Percentiles rank a stretch among this genome's conserved stretches.
Conservation (phyloP, 2,113 vertebrate genomes). For the Tamias sibiricus region DNA sequence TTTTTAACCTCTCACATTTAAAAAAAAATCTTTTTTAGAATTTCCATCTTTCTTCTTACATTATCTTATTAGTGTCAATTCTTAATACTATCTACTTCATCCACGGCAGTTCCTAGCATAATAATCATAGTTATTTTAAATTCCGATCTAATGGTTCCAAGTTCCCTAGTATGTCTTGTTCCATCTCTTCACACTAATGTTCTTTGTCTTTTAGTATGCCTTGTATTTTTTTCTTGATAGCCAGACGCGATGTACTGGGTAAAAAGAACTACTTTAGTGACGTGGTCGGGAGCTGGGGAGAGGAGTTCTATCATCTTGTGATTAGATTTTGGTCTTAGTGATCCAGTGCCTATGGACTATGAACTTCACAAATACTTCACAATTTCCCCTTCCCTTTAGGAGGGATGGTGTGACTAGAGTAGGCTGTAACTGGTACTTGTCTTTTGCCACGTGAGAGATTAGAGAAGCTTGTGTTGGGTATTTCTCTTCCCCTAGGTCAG, state of each 20-base stretch:
- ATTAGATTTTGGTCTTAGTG: background rate
- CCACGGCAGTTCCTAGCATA: background rate
- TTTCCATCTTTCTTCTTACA: background rate
- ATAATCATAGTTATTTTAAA: background rate
- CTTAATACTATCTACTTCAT: background rate
- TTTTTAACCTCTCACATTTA: background rate
- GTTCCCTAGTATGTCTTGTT: background rate
- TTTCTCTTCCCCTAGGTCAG: background rate
- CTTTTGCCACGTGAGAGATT: background rate
- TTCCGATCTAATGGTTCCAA: background rate
- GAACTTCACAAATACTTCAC: background rate
- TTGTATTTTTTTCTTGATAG: background rate
- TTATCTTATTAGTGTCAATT: background rate
- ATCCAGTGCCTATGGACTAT: background rate
- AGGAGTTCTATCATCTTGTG: background rate
- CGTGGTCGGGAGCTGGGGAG: too few species aligned
- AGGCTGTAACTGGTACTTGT: background rate
- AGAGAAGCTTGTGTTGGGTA: background rate
- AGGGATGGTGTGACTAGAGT: background rate
- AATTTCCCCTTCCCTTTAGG: background rate
- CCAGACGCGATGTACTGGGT: background rate
- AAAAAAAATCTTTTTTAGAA: background rate
- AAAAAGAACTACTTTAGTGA: background rate
- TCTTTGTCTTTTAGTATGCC: background rate
- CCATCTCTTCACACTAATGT: background rate